Evolutionary conservation across 2,113 vertebrate species (phyloP).

Genomic region (Panthera tigris): DNA sequence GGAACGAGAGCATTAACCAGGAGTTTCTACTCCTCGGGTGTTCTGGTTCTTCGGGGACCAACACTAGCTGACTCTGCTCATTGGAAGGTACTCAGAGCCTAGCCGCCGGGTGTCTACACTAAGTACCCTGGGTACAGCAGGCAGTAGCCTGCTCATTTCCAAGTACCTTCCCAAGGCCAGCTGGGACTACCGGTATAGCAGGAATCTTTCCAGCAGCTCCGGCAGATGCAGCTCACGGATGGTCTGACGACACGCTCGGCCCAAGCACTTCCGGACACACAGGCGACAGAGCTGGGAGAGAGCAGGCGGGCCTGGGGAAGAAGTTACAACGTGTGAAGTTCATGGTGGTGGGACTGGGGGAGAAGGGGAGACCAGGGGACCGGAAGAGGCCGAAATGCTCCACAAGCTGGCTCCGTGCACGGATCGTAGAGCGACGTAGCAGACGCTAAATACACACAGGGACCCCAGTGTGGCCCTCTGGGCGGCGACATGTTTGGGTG

Average conservation of each 20-base stretch:
- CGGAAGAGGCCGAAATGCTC: not conserved
- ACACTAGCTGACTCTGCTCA: conserved; percentile 10
- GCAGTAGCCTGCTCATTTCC: conserved; percentile 53
- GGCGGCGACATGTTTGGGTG: not conserved
- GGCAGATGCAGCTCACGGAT: conserved; percentile 88
- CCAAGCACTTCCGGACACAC: conserved; percentile 88
- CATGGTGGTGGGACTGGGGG: not conserved
- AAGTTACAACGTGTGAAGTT: conserved; percentile 24
- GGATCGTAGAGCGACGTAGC: not conserved
- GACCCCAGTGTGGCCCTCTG: not conserved
- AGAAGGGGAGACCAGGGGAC: not conserved
- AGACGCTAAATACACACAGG: not conserved
- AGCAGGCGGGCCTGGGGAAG: conserved; percentile 86
- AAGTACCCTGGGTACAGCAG: not conserved
- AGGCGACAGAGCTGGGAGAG: conserved; percentile 91
- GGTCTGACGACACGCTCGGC: conserved; percentile 85
- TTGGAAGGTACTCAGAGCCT: not conserved
- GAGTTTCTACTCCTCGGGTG: not conserved
- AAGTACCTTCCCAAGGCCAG: not conserved
- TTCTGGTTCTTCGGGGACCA: not conserved
- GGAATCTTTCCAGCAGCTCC: conserved; percentile 88
- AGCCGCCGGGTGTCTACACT: not conserved
- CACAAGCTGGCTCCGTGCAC: not conserved
- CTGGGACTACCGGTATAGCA: conserved; percentile 88
- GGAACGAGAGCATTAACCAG: conserved; percentile 3